phyloP scores from a whole-genome alignment of 2,888 invertebrate species.

The Anticlea derivata region DNA sequence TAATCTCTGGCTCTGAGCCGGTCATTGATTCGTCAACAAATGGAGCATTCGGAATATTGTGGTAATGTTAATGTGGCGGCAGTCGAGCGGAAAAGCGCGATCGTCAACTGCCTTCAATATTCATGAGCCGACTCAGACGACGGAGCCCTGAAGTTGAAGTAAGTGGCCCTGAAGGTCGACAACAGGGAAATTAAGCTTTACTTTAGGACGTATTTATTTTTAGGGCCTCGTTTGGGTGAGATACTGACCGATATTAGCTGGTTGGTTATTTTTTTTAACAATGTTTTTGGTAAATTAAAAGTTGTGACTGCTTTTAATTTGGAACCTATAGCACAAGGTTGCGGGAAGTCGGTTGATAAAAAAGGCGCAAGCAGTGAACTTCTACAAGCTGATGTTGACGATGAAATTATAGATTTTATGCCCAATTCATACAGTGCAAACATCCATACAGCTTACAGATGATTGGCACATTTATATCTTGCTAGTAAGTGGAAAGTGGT shows the following conservation, averaged over 20 bases:
- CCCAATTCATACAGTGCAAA: neutral
- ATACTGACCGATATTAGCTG: neutral
- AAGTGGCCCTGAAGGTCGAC: conserved; percentile 41
- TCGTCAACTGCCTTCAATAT: conserved; percentile 66
- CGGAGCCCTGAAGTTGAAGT: conserved; percentile 49
- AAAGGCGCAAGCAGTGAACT: too few species aligned
- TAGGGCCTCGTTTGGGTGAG: conserved; percentile 25
- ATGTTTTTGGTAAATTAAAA: too few species aligned
- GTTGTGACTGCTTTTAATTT: too few species aligned
- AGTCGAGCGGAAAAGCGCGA: conserved; percentile 52
- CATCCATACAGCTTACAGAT: conserved; percentile 1
- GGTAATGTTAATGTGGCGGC: conserved; percentile 56
- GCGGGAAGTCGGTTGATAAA: too few species aligned
- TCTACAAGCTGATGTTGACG: too few species aligned
- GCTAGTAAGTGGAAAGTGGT: too few species aligned
- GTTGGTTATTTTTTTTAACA: too few species aligned
- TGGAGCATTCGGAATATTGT: conserved; percentile 59
- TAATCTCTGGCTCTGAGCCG: conserved; percentile 29
- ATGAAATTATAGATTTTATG: too few species aligned
- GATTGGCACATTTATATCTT: too few species aligned
- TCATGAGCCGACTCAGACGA: conserved; percentile 69
- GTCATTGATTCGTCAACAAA: conserved; percentile 45
- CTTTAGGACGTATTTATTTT: conserved; percentile 32
- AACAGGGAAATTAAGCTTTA: conserved; percentile 33
- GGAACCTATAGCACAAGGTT: too few species aligned